Percentiles rank a stretch among this genome's conserved stretches.
Evolutionary conservation across 2,888 invertebrate genomes (phyloP).

Genomic region (Yponomeuta plumbellus): DNA sequence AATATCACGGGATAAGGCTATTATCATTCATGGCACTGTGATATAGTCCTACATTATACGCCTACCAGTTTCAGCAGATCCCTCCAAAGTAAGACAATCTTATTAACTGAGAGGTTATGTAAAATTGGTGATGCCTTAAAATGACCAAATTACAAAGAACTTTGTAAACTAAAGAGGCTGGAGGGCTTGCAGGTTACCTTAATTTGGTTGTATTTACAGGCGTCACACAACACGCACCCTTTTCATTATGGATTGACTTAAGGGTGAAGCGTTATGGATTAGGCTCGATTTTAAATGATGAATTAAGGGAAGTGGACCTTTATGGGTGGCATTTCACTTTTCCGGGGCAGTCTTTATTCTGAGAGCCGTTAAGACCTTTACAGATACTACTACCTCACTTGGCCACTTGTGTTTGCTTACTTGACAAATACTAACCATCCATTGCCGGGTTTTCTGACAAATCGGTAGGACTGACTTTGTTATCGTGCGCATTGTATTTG

Average conservation of each 20-base stretch:
- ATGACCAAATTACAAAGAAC: conserved; percentile 1
- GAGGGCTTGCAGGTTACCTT: neutral
- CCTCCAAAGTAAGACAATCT: neutral
- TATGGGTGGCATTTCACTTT: neutral
- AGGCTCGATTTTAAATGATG: neutral
- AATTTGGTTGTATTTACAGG: conserved; percentile 6
- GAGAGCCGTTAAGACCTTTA: too few relatives aligned
- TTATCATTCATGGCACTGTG: conserved; percentile 22
- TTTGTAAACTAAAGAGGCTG: neutral
- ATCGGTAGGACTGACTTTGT: too few relatives aligned
- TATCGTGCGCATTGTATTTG: too few relatives aligned
- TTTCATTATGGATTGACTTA: conserved; percentile 24
- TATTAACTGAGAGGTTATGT: neutral
- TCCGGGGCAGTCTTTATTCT: neutral
- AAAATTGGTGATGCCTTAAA: neutral
- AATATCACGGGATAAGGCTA: conserved; percentile 21
- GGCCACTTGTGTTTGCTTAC: too few relatives aligned
- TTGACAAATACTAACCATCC: too few relatives aligned
- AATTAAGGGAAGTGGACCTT: neutral
- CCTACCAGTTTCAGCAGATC: conserved; percentile 6
- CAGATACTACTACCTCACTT: too few relatives aligned
- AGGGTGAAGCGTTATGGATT: conserved; percentile 14
- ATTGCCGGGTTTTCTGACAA: too few relatives aligned
- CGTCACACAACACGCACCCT: conserved; percentile 20
- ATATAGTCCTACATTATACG: conserved; percentile 20